phyloP scores from a whole-genome alignment of 1,140 invertebrate species.

The Adoxophyes honmai region DNA sequence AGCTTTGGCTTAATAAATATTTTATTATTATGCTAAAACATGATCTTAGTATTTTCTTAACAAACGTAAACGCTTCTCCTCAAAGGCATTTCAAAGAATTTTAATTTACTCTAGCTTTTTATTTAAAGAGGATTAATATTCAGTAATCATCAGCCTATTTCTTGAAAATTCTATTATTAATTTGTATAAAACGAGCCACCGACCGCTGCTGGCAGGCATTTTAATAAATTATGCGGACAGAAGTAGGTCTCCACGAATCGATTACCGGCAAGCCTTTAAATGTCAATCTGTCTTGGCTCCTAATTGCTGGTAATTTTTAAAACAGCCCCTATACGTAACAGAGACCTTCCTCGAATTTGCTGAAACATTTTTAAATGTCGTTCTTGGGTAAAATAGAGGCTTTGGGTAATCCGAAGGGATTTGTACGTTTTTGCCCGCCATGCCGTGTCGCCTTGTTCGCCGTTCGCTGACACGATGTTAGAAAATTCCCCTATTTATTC shows the following conservation, averaged over 20 bases:
- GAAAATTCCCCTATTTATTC: not conserved
- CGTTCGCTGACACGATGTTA: not conserved
- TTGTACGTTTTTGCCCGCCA: not conserved
- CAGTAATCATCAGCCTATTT: too few species aligned
- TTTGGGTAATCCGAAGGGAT: conserved; percentile 2
- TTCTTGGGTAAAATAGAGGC: not conserved
- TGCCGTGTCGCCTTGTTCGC: not conserved
- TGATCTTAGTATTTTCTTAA: too few species aligned
- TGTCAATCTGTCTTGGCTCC: conserved; percentile 5
- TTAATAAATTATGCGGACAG: conserved; percentile 3
- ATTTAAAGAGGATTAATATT: too few species aligned
- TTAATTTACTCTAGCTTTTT: too few species aligned
- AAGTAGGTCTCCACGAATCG: conserved; percentile 3
- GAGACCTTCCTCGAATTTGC: not conserved
- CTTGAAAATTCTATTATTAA: too few species aligned
- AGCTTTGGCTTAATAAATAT: too few species aligned
- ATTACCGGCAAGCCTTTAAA: conserved; percentile 10
- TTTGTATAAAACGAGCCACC: not conserved
- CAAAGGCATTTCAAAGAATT: too few species aligned
- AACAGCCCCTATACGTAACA: not conserved
- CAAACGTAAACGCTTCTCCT: too few species aligned
- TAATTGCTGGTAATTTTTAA: conserved; percentile 2
- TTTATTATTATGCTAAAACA: too few species aligned
- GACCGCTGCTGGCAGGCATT: not conserved
- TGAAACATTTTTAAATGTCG: not conserved